phyloP scores from a whole-genome alignment of 2,797 vertebrate genomes.

The Neopelma chrysocephalum region DNA sequence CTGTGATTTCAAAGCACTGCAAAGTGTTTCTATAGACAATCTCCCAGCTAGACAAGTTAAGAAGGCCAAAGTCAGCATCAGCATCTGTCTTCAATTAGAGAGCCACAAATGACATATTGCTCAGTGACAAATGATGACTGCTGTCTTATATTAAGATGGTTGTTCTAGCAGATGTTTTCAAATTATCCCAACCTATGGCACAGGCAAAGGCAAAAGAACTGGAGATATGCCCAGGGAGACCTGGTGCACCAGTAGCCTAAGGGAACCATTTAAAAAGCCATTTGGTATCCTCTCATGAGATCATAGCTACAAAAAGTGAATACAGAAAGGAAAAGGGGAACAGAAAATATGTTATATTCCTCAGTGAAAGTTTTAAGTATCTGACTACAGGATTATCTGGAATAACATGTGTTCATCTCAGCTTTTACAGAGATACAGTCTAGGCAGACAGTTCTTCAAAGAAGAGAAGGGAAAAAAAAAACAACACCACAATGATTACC shows the following conservation, averaged over 20 bases:
- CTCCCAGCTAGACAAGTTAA: conserved; percentile 18
- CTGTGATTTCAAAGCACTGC: neutral
- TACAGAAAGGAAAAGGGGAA: neutral
- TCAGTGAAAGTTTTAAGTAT: neutral
- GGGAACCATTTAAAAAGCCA: conserved; percentile 40
- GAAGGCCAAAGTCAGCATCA: conserved; percentile 41
- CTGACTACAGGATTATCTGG: neutral
- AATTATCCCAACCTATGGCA: conserved; percentile 61
- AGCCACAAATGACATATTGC: conserved; percentile 42
- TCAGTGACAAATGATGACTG: conserved; percentile 15
- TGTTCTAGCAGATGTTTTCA: conserved; percentile 70
- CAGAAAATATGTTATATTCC: neutral
- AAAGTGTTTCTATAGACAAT: conserved; percentile 18
- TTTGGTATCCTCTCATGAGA: neutral
- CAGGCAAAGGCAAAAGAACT: conserved; percentile 47
- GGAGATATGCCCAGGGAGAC: conserved; percentile 63
- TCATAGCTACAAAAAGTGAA: neutral
- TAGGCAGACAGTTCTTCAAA: neutral
- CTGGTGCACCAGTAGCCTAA: conserved; percentile 45
- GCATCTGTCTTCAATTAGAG: conserved; percentile 24
- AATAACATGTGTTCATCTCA: neutral
- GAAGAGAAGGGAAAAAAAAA: fast-evolving
- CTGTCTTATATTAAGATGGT: conserved; percentile 48
- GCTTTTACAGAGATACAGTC: neutral
- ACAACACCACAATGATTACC: neutral